Evolutionary conservation across 2,888 invertebrate species (phyloP).

Genomic region (Meta bourneti): DNA sequence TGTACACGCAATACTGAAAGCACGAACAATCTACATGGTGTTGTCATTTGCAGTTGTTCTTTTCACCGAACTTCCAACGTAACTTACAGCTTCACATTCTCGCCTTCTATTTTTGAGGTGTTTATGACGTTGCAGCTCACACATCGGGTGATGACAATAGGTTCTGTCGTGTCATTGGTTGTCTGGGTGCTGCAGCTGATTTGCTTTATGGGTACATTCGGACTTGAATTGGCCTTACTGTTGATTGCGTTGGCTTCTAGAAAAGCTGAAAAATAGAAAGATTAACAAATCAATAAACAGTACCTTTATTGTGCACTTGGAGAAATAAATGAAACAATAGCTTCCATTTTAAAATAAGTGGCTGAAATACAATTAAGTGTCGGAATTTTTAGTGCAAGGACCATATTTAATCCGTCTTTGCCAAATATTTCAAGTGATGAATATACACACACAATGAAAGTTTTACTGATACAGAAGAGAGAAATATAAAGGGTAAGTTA

Average conservation of each 20-base stretch:
- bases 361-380: background rate
- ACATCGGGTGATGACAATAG: conserved; percentile 28
- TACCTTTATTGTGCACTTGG: background rate
- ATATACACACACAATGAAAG: background rate
- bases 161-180: background rate
- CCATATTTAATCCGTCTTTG: background rate
- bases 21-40: too few species aligned
- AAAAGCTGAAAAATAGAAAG: conserved; percentile 29
- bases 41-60: too few species aligned
- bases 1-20: too few species aligned
- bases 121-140: conserved; percentile 61
- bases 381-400: background rate
- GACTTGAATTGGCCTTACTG: conserved; percentile 11
- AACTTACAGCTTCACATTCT: background rate
- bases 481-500: too few species aligned
- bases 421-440: background rate
- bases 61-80: background rate
- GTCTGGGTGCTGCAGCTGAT: conserved; percentile 59
- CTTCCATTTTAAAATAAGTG: background rate
- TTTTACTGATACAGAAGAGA: background rate
- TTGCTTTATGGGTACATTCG: background rate
- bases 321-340: background rate
- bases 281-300: background rate
- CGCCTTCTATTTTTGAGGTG: conserved; percentile 9
- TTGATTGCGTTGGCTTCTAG: conserved; percentile 27